A percentile compares a stretch with the other conserved stretches of the same genome.
phyloP scores from a whole-genome alignment of 1,140 invertebrate genomes.

The Sycobia sp. region DNA sequence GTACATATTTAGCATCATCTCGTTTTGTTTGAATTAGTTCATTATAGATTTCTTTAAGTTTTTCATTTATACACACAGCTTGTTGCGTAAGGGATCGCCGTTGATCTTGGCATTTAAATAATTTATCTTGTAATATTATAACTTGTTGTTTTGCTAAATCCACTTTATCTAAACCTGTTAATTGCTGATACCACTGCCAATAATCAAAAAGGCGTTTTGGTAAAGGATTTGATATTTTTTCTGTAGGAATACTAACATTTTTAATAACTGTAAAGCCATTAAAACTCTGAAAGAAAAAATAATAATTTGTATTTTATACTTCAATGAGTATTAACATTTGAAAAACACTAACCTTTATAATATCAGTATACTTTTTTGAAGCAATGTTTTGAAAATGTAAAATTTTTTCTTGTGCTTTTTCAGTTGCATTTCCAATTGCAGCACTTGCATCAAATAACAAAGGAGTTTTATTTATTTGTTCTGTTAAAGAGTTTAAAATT shows the following conservation, averaged over 20 bases:
- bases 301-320: too few relatives aligned
- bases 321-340: too few relatives aligned
- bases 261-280: constrained; percentile 47
- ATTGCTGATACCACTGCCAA: constrained; percentile 57
- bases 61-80: constrained; percentile 41
- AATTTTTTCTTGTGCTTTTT: constrained; percentile 44
- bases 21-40: constrained; percentile 52
- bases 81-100: constrained; percentile 43
- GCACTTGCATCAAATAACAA: constrained; percentile 39
- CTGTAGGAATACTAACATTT: constrained; percentile 41
- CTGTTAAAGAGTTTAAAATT: constrained; percentile 37
- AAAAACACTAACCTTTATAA: too few relatives aligned
- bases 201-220: constrained; percentile 48
- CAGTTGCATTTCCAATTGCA: constrained; percentile 43
- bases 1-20: constrained; percentile 56
- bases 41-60: constrained; percentile 53
- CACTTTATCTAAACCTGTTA: constrained; percentile 52
- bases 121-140: constrained; percentile 49
- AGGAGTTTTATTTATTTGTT: constrained; percentile 42
- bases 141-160: constrained; percentile 51
- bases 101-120: constrained; percentile 54
- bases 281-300: constrained; percentile 44
- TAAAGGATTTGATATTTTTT: constrained; percentile 43
- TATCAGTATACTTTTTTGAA: too few relatives aligned
- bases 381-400: too few relatives aligned